phyloP scores from a whole-genome alignment of 2,888 invertebrate genomes.

The Eristalis tenax region DNA sequence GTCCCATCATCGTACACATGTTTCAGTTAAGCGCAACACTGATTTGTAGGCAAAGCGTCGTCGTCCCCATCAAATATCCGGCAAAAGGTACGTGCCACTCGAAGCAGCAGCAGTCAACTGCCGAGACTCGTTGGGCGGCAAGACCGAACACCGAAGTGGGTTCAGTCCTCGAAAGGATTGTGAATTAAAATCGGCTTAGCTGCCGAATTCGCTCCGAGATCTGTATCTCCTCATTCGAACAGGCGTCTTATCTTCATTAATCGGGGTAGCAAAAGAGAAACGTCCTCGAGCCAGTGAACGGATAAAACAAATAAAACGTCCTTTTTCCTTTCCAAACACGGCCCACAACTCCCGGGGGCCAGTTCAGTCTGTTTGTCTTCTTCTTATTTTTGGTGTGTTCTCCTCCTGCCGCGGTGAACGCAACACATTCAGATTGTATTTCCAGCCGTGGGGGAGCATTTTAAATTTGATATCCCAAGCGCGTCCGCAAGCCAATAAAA shows the following conservation, averaged over 20 bases:
- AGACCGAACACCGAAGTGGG: background rate
- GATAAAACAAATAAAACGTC: constrained; percentile 2
- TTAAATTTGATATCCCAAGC: constrained; percentile 36
- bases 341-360: background rate
- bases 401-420: background rate
- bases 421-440: constrained; percentile 14
- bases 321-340: background rate
- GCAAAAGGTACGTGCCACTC: constrained; percentile 22
- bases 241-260: background rate
- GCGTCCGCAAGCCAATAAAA: constrained; percentile 51
- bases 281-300: background rate
- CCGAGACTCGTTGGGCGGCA: background rate
- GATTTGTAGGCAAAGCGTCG: constrained; percentile 29
- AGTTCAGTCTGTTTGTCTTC: background rate
- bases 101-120: background rate
- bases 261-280: background rate
- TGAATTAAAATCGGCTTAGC: constrained; percentile 23
- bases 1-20: constrained; percentile 31
- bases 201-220: background rate
- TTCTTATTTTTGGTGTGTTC: background rate
- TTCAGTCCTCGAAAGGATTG: constrained; percentile 1
- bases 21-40: constrained; percentile 43
- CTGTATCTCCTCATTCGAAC: background rate
- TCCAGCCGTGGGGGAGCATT: background rate
- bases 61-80: constrained; percentile 27